Percentiles rank a stretch among this genome's conserved stretches.
Evolutionary conservation across 2,888 invertebrate species (phyloP).

Genomic region (Hoplodrina blanda): DNA sequence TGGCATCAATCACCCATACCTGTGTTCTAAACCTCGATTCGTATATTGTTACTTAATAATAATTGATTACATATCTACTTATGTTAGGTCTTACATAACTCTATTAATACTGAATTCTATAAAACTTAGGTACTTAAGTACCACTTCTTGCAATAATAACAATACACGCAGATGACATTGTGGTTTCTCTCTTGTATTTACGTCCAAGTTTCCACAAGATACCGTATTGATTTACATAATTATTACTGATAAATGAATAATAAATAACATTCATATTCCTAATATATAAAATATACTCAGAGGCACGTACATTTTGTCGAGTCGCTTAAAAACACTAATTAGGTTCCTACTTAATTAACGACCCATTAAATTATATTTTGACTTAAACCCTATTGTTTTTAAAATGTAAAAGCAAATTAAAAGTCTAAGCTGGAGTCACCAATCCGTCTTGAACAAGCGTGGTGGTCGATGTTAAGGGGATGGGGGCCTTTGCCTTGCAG

Average conservation of each 20-base stretch:
- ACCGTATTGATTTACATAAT: constrained; percentile 22
- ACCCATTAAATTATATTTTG: not conserved
- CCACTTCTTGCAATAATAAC: constrained; percentile 48
- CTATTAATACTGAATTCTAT: not conserved
- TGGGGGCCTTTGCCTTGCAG: no score
- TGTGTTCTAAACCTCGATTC: no score
- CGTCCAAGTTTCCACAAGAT: constrained; percentile 72
- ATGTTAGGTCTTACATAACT: no score
- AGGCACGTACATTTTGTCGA: constrained; percentile 13
- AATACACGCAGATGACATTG: constrained; percentile 45
- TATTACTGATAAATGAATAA: constrained; percentile 2
- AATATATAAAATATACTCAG: not conserved
- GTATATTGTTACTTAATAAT: no score
- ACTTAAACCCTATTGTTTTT: not conserved
- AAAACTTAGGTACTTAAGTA: constrained; percentile 22
- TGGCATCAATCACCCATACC: no score
- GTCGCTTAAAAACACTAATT: not conserved
- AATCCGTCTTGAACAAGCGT: no score
- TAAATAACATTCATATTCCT: constrained; percentile 7
- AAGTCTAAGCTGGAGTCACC: no score
- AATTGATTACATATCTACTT: no score
- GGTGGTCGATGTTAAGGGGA: no score
- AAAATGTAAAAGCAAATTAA: no score
- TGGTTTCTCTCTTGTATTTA: constrained; percentile 71
- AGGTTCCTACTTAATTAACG: constrained; percentile 3